Base-by-base conservation (phyloP, 2,113 vertebrate species). In the Anseranas semipalmata region DNA sequence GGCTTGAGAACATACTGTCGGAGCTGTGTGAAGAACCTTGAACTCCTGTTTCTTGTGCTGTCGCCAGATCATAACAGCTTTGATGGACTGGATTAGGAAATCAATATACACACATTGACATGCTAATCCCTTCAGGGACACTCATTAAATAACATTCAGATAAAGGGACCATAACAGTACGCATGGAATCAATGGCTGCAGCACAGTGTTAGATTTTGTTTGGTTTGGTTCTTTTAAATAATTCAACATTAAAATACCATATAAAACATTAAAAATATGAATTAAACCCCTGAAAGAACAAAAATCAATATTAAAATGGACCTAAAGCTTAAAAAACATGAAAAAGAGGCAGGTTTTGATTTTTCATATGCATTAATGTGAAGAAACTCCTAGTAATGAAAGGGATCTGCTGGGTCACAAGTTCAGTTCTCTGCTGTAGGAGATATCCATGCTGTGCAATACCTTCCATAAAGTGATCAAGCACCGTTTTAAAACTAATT, bases 11-110 rank as follows among this genome's bases (percentile, higher is more conserved):
- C 85, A 78, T 65, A 43, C 70, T 94, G 96, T 20, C 30, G 46
- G 94, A 84, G 92, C 95, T 75, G 92, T 17, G 86, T 72, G 96
- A 93, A 87, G 96, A 92, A 96, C 97, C 94, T 85, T 96, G 97
- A 96, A 92, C 95, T 85, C 80, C 87, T 93, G 94, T 86, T 96
- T 71, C 89, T 94, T 33, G 81, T 87, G 66, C 85, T 89, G 76
- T 82, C 22, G 12, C 67, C 70, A 92, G 65, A 92, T 79, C 86
- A 88, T 35, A 83, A 48, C 89, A 63, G 84, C 76, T 77, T 67
- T 75, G 89, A 92, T 55, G 89, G 65, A 7, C 52, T 88, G 86
- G 58, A 84, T 95, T 96, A 97, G 91, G 91, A 85, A 95, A 97
- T 97, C 95, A 90, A 91, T 97, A 73, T 20, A 91, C 91, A 93